Evolutionary conservation across 2,888 invertebrate species (phyloP).

Genomic region (Hecatera dysodea): DNA sequence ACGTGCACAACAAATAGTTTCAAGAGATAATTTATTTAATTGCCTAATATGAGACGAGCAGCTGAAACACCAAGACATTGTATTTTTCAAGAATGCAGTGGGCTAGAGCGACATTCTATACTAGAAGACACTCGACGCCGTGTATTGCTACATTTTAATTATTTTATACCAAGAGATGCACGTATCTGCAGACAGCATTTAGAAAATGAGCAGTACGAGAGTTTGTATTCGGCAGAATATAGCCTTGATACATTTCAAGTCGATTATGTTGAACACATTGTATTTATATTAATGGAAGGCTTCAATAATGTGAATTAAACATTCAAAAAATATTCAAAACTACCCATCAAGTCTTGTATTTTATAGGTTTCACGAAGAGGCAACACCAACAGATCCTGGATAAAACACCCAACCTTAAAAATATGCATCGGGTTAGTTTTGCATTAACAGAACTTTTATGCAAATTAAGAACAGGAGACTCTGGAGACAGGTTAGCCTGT

Average conservation of each 20-base stretch:
- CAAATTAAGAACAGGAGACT: slow-evolving; percentile 28
- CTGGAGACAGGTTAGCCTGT: slow-evolving; percentile 16
- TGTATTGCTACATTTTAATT: slow-evolving; percentile 5
- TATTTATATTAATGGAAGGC: slow-evolving; percentile 33
- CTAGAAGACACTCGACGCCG: background rate
- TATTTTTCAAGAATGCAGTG: slow-evolving; percentile 17
- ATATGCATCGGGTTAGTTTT: slow-evolving; percentile 37
- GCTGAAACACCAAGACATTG: slow-evolving; percentile 22
- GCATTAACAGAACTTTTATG: slow-evolving; percentile 24
- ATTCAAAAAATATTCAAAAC: slow-evolving; percentile 28
- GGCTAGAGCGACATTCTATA: background rate
- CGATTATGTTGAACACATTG: slow-evolving; percentile 12
- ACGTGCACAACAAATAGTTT: no score
- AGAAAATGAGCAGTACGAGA: background rate
- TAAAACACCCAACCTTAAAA: slow-evolving; percentile 8
- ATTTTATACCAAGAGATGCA: slow-evolving; percentile 22
- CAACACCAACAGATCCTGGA: slow-evolving; percentile 14
- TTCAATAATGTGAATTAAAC: background rate
- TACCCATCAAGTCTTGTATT: slow-evolving; percentile 22
- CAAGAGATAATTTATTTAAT: background rate
- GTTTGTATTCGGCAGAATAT: slow-evolving; percentile 19
- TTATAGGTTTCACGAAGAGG: slow-evolving; percentile 14
- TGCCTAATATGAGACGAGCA: slow-evolving; percentile 29
- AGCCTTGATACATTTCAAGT: slow-evolving; percentile 14
- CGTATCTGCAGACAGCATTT: slow-evolving; percentile 11